Evolutionary conservation across 2,888 invertebrate genomes (phyloP).

Genomic region (Galerucella nymphaeae): DNA sequence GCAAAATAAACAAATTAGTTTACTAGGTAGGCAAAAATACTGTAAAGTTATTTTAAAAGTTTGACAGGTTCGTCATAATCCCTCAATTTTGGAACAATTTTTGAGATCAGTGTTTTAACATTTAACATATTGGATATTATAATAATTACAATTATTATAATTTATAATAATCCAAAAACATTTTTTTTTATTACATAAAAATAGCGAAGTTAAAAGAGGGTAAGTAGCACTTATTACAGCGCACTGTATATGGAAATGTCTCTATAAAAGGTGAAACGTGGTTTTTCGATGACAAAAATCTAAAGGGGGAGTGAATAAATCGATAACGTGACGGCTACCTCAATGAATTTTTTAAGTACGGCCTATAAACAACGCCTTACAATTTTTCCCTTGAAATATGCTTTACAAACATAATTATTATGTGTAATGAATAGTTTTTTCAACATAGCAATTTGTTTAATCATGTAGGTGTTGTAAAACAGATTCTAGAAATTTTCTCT

Average conservation of each 20-base stretch:
- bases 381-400: slow-evolving; percentile 13
- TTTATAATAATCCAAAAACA: no score
- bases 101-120: no score
- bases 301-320: slow-evolving; percentile 15
- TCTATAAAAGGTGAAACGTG: background rate
- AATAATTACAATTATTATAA: no score
- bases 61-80: no score
- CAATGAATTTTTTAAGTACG: slow-evolving; percentile 18
- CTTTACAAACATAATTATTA: slow-evolving; percentile 3
- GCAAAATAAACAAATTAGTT: no score
- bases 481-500: background rate
- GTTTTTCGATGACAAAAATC: slow-evolving; percentile 5
- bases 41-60: no score
- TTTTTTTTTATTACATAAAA: background rate
- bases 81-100: no score
- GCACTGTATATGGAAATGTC: background rate
- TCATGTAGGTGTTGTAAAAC: background rate
- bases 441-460: slow-evolving; percentile 7
- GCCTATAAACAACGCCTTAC: slow-evolving; percentile 11
- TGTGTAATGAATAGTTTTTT: slow-evolving; percentile 13
- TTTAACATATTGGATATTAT: no score
- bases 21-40: no score
- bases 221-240: no score
- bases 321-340: slow-evolving; percentile 9
- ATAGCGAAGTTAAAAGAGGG: background rate